Base-by-base conservation (phyloP, 2,888 invertebrate species). In the Blastobasis adustella region DNA sequence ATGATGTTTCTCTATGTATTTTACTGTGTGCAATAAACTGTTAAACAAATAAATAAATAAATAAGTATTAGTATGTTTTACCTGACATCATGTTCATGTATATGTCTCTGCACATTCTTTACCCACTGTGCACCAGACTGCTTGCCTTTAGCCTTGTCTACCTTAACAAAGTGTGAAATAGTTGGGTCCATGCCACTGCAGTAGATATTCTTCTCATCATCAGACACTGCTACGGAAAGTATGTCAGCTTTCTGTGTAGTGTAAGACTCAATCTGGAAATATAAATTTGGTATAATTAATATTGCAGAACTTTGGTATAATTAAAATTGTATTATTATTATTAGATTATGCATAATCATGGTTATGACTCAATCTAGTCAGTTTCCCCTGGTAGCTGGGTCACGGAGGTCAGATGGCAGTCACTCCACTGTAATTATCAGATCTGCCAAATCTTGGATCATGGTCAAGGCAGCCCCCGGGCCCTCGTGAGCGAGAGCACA, bases 61-160 rank as follows among this genome's bases (percentile, higher is more conserved):
- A n/a, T n/a, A n/a, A n/a, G n/a, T n/a, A 2, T 23, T 23, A 23
- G 23, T 23, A 23, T 23, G 23, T 23, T 23, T 51, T 72, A 88
- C 84, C 90, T 85, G 0, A 98, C 96, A 82, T 97, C 97, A 74
- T 98, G 96, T 47, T 93, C 93, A 76, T 98, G 98, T 49, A 95
- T 91, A 66, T 91, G 90, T 54, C 95, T 90, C 59, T 95, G 94
- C 6, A 94, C 90, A 62, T 93, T 93, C 69, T 93, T 94, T 0
- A 97, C 93, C 98, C 98, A 98, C 56, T 92, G 92, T n/a, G 91
- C 87, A 37, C 82, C 71, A 37, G 78, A 79, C 49, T 89, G 86
- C 56, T 82, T 74, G 8, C 90, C 90, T 55, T 83, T 85, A 10
- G 70, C 78, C 60, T 89, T 91, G 53, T 86, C 86, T 0, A 95